Evolutionary conservation across 1,140 invertebrate species (phyloP).

Genomic region (Aphidius gifuensis): DNA sequence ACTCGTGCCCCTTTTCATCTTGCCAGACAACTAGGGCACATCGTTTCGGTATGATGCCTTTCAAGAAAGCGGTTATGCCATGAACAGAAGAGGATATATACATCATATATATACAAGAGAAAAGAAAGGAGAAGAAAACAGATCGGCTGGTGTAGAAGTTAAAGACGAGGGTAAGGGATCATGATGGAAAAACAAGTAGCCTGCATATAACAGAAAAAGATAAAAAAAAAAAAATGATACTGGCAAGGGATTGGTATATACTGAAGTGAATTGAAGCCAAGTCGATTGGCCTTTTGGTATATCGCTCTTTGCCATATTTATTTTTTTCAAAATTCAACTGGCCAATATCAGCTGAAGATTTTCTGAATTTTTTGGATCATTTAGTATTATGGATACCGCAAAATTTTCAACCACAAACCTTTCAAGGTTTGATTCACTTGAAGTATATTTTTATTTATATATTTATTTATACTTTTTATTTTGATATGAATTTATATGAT

Average conservation of each 20-base stretch:
- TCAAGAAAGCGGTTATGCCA: conserved; percentile 13
- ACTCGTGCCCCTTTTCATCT: conserved; percentile 18
- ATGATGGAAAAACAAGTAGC: conserved; percentile 7
- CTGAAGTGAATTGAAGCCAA: not conserved
- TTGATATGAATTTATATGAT: too few species aligned
- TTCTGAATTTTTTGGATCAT: conserved; percentile 16
- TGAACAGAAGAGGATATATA: conserved; percentile 16
- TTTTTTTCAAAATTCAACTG: conserved; percentile 4
- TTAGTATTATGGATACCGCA: conserved; percentile 11
- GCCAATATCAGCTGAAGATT: conserved; percentile 18
- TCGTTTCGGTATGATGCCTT: conserved; percentile 10
- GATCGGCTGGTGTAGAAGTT: too few species aligned
- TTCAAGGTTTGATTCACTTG: not conserved
- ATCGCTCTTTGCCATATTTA: not conserved
- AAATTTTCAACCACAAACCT: conserved; percentile 9
- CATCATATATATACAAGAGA: not conserved
- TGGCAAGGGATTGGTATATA: not conserved
- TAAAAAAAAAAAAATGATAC: conserved; percentile 7
- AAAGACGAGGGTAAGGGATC: not conserved
- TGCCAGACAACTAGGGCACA: conserved; percentile 19
- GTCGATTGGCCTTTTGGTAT: conserved; percentile 15
- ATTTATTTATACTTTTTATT: not conserved
- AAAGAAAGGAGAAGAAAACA: too few species aligned
- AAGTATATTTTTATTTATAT: not conserved
- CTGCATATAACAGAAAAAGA: conserved; percentile 15